Evolutionary conservation across 2,888 invertebrate genomes (phyloP).

Genomic region (Rhagonycha lutea): DNA sequence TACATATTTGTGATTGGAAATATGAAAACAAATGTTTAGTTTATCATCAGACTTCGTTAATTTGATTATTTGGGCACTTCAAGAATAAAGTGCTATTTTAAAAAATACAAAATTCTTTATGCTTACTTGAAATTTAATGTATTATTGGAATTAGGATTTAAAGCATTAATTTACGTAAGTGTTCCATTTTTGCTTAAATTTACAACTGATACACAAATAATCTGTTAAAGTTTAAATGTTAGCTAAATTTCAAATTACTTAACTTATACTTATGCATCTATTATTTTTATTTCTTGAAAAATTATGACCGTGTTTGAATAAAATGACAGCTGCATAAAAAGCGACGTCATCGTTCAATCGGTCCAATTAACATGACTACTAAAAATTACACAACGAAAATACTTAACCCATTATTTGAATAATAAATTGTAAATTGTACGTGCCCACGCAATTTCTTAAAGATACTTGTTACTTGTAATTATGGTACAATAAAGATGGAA

Average conservation of each 20-base stretch:
- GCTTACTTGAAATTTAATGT: not conserved
- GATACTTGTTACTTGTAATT: slow-evolving; percentile 28
- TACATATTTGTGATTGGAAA: slow-evolving; percentile 42
- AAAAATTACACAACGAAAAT: slow-evolving; percentile 37
- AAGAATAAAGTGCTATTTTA: slow-evolving; percentile 33
- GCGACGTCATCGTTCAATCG: slow-evolving; percentile 39
- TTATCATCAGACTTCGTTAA: slow-evolving; percentile 46
- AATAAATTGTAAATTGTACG: slow-evolving; percentile 33
- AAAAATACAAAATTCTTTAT: not conserved
- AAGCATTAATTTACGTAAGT: slow-evolving; percentile 31
- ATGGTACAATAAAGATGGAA: slow-evolving; percentile 10
- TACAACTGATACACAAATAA: not conserved
- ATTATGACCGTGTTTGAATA: slow-evolving; percentile 19
- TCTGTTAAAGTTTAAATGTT: not conserved
- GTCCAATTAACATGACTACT: slow-evolving; percentile 44
- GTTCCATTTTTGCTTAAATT: not conserved
- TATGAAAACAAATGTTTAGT: slow-evolving; percentile 45
- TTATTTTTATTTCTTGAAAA: not conserved
- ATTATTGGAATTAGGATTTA: slow-evolving; percentile 4
- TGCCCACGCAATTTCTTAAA: slow-evolving; percentile 34
- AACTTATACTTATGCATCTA: not conserved
- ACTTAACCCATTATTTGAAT: slow-evolving; percentile 42
- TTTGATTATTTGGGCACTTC: slow-evolving; percentile 46
- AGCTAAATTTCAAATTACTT: not conserved
- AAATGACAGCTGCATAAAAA: slow-evolving; percentile 30